phyloP scores from a whole-genome alignment of 2,797 vertebrate genomes.

The Phoeniculus purpureus region DNA sequence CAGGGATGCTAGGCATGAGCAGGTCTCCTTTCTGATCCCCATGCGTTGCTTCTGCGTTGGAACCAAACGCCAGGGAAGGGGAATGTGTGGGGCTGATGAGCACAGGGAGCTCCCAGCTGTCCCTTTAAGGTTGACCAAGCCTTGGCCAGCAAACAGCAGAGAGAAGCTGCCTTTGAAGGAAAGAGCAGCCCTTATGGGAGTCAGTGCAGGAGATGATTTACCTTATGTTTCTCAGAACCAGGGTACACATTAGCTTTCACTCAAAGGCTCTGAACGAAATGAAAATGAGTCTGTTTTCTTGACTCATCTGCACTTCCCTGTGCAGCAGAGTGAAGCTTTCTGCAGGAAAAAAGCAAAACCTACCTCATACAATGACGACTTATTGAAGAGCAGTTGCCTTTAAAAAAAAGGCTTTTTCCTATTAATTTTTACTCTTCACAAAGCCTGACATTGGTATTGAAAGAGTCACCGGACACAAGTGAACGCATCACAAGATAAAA shows the following conservation, averaged over 20 bases:
- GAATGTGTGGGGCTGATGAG: background rate
- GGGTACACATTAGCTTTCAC: background rate
- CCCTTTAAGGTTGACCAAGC: background rate
- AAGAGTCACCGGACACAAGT: background rate
- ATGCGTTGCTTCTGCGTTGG: background rate
- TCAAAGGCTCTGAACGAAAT: constrained; percentile 3
- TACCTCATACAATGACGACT: constrained; percentile 15
- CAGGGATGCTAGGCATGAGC: background rate
- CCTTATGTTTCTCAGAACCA: background rate
- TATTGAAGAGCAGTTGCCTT: background rate
- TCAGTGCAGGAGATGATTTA: background rate
- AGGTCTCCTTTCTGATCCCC: background rate
- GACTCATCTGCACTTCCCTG: constrained; percentile 1
- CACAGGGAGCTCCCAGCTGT: background rate
- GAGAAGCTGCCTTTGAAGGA: background rate
- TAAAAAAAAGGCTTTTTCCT: background rate
- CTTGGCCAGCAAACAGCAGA: background rate
- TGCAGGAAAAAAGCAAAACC: constrained; percentile 27
- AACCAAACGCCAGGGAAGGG: background rate
- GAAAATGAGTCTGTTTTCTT: constrained; percentile 42
- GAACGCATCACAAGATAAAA: background rate
- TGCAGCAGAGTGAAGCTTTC: background rate
- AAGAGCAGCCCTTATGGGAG: accelerated
- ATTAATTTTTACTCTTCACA: background rate
- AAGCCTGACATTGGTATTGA: background rate